Base-by-base conservation (phyloP, 2,888 invertebrate species). In the Drosophila fulvimacula region DNA sequence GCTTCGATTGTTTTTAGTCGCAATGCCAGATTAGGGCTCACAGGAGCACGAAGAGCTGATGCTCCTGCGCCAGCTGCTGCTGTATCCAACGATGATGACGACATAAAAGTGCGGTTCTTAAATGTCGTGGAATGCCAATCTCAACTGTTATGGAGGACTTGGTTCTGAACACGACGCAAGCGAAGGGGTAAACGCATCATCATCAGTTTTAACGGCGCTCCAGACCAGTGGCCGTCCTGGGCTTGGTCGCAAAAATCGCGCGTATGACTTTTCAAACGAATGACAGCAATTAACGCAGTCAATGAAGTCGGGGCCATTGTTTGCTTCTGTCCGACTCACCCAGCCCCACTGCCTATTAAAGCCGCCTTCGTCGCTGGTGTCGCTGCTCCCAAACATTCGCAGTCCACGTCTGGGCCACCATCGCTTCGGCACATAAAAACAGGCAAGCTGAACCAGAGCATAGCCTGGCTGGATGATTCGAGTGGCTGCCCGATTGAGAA, bases 241-340 rank as follows among this genome's bases (percentile, higher is more conserved):
- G 41, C 48, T 48, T 51, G 59, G 17, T n/a, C 61, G 66, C 48
- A 68, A 83, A 81, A 79, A 73, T 79, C 76, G 56, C 77, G 77
- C 69, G 68, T 79, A 86, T 84, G 84, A 84, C 84, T 84, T 86
- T 81, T 84, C 87, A 82, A 87, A 87, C 85, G 86, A 86, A 86
- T 87, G 86, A 87, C 86, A 85, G 85, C 86, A 86, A 86, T 86
- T 86, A 86, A 87, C 85, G 85, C 80, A 87, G 86, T 85, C 86
- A 86, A 86, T 87, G 86, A 78, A 73, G 78, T 75, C 67, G 66
- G 67, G 46, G 71, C 73, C 63, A 86, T 85, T 85, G 86, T 85
- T 84, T 86, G 82, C 70, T 56, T 30, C 64, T 34, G n/a, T 32
- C 34, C 41, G 13, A 15, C 49, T 24, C 68, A 34, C 46, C 48